Conservation (phyloP, 2,888 invertebrate genomes). For the Microplitis manilae region DNA sequence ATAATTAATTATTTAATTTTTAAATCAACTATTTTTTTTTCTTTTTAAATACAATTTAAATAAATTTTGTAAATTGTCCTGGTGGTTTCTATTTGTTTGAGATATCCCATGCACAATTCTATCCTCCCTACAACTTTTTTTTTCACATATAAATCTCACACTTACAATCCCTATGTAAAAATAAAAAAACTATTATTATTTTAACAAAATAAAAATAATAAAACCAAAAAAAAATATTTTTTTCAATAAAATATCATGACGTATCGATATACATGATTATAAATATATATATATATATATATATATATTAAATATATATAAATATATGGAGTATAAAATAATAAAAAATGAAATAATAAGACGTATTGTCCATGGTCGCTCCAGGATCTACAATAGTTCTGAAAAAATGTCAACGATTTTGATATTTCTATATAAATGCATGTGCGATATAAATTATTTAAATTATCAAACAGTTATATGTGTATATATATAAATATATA, state of each 20-base stretch:
- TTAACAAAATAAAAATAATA: slow-evolving; percentile 55
- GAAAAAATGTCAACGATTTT: slow-evolving; percentile 40
- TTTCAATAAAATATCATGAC: slow-evolving; percentile 26
- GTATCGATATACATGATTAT: neutral
- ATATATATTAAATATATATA: slow-evolving; percentile 4
- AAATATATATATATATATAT: neutral
- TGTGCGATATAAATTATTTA: slow-evolving; percentile 28
- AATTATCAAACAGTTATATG: slow-evolving; percentile 24
- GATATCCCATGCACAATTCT: slow-evolving; percentile 67
- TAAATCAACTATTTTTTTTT: slow-evolving; percentile 29
- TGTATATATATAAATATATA: slow-evolving; percentile 23
- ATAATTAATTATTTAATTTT: neutral
- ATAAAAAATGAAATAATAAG: slow-evolving; percentile 37
- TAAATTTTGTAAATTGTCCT: slow-evolving; percentile 26
- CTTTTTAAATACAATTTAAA: slow-evolving; percentile 3
- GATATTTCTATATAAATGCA: slow-evolving; percentile 28
- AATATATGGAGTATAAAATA: slow-evolving; percentile 27
- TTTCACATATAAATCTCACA: slow-evolving; percentile 26
- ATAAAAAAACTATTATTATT: slow-evolving; percentile 71
- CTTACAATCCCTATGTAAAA: slow-evolving; percentile 67
- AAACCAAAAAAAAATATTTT: slow-evolving; percentile 37
- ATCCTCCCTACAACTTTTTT: slow-evolving; percentile 63
- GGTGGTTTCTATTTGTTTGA: slow-evolving; percentile 50
- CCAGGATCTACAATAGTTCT: slow-evolving; percentile 31
- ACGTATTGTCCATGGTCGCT: slow-evolving; percentile 26